These are phyloP conservation scores for Chaetops frenatus DNA, from an alignment of 2,113 vertebrate species.

Conservation along the genomic window DNA sequence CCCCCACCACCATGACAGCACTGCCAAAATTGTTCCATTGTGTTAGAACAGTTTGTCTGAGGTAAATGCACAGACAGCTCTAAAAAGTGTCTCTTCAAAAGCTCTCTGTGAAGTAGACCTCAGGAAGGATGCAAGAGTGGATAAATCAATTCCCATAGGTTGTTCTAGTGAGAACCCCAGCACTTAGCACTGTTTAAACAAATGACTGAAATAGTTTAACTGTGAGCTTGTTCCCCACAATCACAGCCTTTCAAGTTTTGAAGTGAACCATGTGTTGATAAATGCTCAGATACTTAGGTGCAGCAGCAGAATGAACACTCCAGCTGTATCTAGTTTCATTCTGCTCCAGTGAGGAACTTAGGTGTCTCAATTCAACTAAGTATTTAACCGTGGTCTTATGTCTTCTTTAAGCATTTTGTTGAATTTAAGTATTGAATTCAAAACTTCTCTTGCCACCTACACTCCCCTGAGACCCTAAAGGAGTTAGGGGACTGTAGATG, in stretches of 20 bases:
- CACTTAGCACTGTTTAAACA: not conserved
- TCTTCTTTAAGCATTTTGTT: not conserved
- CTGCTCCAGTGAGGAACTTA: not conserved
- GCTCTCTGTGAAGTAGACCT: slow-evolving; percentile 1
- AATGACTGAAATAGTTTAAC: not conserved
- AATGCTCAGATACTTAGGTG: not conserved
- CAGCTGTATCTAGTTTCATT: not conserved
- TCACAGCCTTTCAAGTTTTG: not conserved
- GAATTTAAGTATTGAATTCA: not conserved
- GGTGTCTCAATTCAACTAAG: not conserved
- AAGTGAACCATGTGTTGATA: not conserved
- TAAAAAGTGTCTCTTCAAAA: slow-evolving; percentile 14
- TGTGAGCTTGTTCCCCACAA: not conserved
- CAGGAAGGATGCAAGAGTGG: not conserved
- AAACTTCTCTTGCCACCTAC: not conserved
- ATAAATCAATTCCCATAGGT: not conserved
- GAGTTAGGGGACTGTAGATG: not conserved
- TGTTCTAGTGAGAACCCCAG: not conserved
- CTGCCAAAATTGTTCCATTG: not conserved
- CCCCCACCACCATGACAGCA: not conserved
- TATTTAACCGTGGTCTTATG: not conserved
- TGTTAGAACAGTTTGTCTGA: not conserved
- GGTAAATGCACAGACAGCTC: not conserved
- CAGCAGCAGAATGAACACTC: not conserved
- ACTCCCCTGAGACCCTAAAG: not conserved